Base-by-base conservation (phyloP, 2,888 invertebrate species). In the Polymixis lichenea region DNA sequence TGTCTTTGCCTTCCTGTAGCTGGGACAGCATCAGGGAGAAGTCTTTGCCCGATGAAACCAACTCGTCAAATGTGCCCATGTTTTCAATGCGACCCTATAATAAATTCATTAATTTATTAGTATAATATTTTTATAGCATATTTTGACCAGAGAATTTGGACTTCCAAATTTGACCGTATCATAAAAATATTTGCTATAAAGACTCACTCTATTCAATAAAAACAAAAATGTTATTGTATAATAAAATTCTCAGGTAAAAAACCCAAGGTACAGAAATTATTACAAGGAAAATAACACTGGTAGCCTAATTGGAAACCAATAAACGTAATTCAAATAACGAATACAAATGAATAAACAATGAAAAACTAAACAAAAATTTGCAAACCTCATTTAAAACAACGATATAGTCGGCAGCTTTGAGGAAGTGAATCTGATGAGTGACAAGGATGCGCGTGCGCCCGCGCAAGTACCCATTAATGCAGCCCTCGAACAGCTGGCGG, bases 401-500 rank as follows among this genome's bases (percentile, higher is more conserved):
- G 66, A 98, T 97, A 55, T 96, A 96, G 89, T 98, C 97, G 0
- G 97, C 98, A 69, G 97, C 95, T 84, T 97, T 97, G 17, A 98
- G 94, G 92, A 98, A 98, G 90, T 99, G 98, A n/a, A 98, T 97
- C 92, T 99, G 98, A 95, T 99, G 98, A 0, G 99, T 99, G 78
- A 98, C 98, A 22, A 99, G 97, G 76, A 99, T 97, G 64, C 98
- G 96, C 0, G 98, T 98, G 90, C 97, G 97, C 9, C 97, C 95
- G 65, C 96, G 96, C 82, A 98, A 95, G 88, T 97, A 97, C 0
- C 97, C 97, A 84, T 97, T 97, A 81, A 98, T 98, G 89, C 98
- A 98, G 90, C 98, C 97, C 75, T 98, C 97, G 91, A 98, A 98
- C 64, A 99, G 94, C 90, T 98, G 98, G 75, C 98, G 97, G 0